These are phyloP conservation scores for Phallusia fumigata DNA, from an alignment of 23 tunicate species.

Conservation along the genomic window DNA sequence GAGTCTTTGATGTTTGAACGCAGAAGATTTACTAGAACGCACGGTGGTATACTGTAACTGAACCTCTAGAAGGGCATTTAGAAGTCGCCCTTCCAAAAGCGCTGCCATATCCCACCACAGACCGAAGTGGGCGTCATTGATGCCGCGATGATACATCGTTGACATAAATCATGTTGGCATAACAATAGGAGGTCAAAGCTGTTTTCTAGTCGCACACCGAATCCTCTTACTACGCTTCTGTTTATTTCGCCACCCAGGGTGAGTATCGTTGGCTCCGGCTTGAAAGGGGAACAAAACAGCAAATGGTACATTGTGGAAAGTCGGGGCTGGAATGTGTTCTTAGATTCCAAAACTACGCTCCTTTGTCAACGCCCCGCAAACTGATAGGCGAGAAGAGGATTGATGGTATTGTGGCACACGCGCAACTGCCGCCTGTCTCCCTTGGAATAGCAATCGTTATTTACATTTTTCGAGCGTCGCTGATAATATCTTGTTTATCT, in stretches of 20 bases:
- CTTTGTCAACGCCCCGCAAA: background rate
- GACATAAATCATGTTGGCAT: no score
- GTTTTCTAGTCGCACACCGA: background rate
- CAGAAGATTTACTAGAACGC: background rate
- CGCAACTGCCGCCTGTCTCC: background rate
- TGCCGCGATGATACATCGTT: no score
- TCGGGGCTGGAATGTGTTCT: background rate
- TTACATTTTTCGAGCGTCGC: background rate
- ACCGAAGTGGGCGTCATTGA: no score
- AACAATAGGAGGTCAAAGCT: no score
- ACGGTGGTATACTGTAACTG: background rate
- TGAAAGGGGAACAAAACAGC: no score
- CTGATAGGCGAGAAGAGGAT: background rate
- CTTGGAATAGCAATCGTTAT: slow-evolving; percentile 13
- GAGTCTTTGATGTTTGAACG: background rate
- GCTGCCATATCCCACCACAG: no score
- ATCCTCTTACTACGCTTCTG: background rate
- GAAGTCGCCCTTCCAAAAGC: no score
- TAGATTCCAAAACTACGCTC: background rate
- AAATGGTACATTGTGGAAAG: background rate
- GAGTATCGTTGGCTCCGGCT: background rate
- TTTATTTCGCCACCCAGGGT: slow-evolving; percentile 11
- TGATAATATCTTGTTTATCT: background rate
- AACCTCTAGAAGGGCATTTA: background rate
- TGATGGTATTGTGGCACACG: slow-evolving; percentile 9